Evolutionary conservation across 2,113 vertebrate genomes (phyloP).

Genomic region (Hippocampus zosterae): DNA sequence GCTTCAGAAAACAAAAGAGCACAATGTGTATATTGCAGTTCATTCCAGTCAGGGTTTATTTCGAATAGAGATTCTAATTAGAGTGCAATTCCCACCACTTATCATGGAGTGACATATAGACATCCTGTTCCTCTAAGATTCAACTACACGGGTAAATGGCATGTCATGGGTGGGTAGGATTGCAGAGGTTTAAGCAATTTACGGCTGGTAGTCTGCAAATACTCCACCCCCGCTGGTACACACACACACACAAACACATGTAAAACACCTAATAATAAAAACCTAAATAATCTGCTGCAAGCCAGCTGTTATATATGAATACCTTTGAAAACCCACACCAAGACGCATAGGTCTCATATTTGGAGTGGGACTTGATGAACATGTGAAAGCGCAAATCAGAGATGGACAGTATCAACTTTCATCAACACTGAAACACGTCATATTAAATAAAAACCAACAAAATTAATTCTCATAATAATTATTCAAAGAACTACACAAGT

Average conservation of each 20-base stretch:
- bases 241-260: conserved; percentile 31
- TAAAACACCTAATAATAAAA: no score
- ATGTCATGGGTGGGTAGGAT: conserved; percentile 42
- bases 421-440: not conserved
- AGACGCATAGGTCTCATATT: conserved; percentile 10
- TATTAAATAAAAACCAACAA: not conserved
- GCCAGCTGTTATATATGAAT: conserved; percentile 53
- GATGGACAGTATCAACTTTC: not conserved
- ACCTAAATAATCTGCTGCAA: conserved; percentile 57
- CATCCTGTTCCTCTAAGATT: conserved; percentile 32
- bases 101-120: conserved; percentile 51
- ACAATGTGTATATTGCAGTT: conserved; percentile 35
- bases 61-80: conserved; percentile 49
- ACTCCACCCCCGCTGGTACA: conserved; percentile 31
- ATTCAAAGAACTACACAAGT: no score
- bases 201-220: conserved; percentile 43
- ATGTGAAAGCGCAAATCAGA: not conserved
- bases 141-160: conserved; percentile 39
- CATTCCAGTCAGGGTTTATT: conserved; percentile 50
- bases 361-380: conserved; percentile 3
- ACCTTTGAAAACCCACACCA: conserved; percentile 34
- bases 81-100: conserved; percentile 53
- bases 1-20: not conserved
- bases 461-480: not conserved
- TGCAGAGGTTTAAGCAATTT: conserved; percentile 46